Conservation (phyloP, 1,140 invertebrate genomes). For the Lepidurus packardi region DNA sequence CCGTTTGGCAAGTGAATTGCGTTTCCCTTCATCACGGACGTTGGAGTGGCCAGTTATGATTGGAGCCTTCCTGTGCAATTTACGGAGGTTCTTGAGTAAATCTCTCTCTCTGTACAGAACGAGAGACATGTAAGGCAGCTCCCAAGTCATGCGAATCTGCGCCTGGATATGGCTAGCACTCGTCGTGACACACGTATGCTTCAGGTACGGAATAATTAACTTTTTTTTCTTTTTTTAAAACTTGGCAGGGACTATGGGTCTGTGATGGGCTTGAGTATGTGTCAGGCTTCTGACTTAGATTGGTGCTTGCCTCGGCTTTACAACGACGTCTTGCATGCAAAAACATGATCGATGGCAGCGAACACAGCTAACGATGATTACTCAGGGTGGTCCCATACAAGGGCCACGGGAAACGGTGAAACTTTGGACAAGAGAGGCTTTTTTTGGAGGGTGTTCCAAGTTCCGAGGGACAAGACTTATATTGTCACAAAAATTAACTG, state of each 20-base stretch:
- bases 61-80: not conserved
- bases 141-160: slow-evolving; percentile 13
- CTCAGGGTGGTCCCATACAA: no score
- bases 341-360: no score
- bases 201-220: not conserved
- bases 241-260: not conserved
- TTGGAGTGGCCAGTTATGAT: not conserved
- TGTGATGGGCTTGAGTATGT: no score
- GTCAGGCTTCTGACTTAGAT: no score
- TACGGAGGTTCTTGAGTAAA: not conserved
- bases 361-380: no score
- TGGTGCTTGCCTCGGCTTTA: no score
- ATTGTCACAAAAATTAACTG: no score
- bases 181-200: slow-evolving; percentile 14
- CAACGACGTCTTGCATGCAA: no score
- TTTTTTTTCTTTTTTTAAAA: not conserved
- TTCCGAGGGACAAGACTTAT: no score
- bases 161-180: slow-evolving; percentile 20
- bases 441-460: no score
- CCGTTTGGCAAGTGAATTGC: not conserved
- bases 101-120: not conserved
- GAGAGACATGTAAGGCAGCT: slow-evolving; percentile 17
- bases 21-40: not conserved
- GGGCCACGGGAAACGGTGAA: no score
- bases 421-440: no score